A percentile compares a stretch with the other conserved stretches of the same genome.
phyloP scores from a whole-genome alignment of 2,113 vertebrate genomes.

The Carassius auratus region DNA sequence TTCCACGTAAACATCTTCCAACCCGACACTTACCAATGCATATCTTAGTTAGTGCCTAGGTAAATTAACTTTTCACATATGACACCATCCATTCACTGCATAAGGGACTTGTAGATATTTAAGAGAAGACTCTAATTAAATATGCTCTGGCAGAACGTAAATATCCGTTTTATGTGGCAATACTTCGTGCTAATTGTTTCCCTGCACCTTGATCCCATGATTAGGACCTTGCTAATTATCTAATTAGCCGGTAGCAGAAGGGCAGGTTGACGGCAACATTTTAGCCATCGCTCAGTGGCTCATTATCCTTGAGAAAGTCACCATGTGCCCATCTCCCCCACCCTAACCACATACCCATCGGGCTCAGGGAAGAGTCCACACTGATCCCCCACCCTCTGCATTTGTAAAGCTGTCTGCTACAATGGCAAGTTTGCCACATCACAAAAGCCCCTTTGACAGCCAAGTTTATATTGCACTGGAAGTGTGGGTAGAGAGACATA shows the following conservation, averaged over 20 bases:
- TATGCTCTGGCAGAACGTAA: slow-evolving; percentile 86
- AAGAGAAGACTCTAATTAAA: slow-evolving; percentile 82
- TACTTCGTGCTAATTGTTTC: slow-evolving; percentile 99
- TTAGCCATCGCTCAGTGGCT: slow-evolving; percentile 98
- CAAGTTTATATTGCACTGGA: slow-evolving; percentile 95
- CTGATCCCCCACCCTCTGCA: slow-evolving; percentile 88
- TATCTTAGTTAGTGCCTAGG: slow-evolving; percentile 65
- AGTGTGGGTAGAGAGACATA: slow-evolving; percentile 67
- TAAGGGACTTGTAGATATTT: slow-evolving; percentile 72
- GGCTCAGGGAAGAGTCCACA: slow-evolving; percentile 72
- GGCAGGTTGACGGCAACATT: slow-evolving; percentile 98
- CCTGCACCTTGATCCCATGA: slow-evolving; percentile 99
- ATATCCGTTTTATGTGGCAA: slow-evolving; percentile 94
- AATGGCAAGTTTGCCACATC: slow-evolving; percentile 92
- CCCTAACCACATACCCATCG: slow-evolving; percentile 29
- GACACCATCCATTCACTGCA: slow-evolving; percentile 60
- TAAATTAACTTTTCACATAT: slow-evolving; percentile 73
- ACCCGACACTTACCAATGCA: not conserved
- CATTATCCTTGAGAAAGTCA: slow-evolving; percentile 99
- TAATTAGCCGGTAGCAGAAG: slow-evolving; percentile 99
- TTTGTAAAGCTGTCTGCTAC: slow-evolving; percentile 96
- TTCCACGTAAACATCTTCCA: slow-evolving; percentile 8
- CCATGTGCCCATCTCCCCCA: slow-evolving; percentile 76
- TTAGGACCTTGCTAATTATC: slow-evolving; percentile 99
- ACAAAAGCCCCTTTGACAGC: slow-evolving; percentile 96